Base-by-base conservation (phyloP, 2,797 vertebrate genomes). In the Spondyliosoma cantharus region DNA sequence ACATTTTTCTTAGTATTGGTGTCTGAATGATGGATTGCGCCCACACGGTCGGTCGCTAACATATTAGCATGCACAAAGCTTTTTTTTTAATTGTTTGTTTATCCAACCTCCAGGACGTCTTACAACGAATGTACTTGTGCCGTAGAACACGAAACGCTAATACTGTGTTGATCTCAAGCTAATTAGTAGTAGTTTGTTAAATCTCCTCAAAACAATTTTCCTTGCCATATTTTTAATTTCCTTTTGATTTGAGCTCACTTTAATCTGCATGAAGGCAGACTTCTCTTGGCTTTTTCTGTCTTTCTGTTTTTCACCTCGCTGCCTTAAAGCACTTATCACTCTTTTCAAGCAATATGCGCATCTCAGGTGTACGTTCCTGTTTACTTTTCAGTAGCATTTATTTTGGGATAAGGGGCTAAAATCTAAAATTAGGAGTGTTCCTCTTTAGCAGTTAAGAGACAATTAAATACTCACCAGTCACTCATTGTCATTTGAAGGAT, bases 401-500 rank as follows among this genome's bases (percentile, higher is more conserved):
- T 27, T 27, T 52, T 49, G 25, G 56, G 29, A 65, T 54, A 66
- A 11, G 53, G 54, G 57, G 19, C 17, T n/a, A n/a, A n/a, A n/a
- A 0, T 69, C 37, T 9, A 37, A 29, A 52, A 71, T 56, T 5
- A 20, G 50, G 24, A 20, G 25, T 63, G 57, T 59, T 74, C 27
- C 9, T 69, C 27, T 58, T 65, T 37, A 27, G 12, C 15, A 22
- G 65, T 66, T 8, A 17, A 7, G 20, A 37, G 17, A 14, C 7
- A 17, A 8, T 42, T 49, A 7, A 62, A 48, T 20, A 64, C 56
- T 89, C 69, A 56, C 58, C 52, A 81, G 62, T 91, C 90, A n/a
- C 81, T 94, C 90, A 92, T 94, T 93, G 92, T 94, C 91, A 93
- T 94, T 93, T 93, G 85, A 92, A 90, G 87, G 80, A 85, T 81